Conservation (phyloP, 2,888 invertebrate genomes). For the Chamaedrilus cognettii region DNA sequence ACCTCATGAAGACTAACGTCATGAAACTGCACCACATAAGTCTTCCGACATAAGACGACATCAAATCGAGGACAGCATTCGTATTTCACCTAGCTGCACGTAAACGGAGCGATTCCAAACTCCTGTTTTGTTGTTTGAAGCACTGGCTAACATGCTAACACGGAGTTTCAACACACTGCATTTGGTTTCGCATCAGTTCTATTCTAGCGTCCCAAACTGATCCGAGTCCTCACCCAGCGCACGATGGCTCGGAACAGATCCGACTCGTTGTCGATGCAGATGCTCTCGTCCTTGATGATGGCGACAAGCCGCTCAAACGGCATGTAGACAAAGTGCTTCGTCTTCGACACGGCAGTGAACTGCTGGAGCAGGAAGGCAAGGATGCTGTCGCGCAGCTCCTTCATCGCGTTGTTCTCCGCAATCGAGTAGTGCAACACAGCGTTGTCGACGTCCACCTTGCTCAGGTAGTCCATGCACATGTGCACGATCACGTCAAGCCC, state of each 20-base stretch:
- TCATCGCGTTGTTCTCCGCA: slow-evolving; percentile 13
- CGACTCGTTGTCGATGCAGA: not conserved
- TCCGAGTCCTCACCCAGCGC: no score
- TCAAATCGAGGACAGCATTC: no score
- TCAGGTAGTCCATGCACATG: slow-evolving; percentile 38
- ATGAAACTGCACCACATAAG: no score
- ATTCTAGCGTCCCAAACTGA: no score
- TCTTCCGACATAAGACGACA: no score
- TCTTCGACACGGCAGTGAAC: not conserved
- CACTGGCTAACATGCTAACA: no score
- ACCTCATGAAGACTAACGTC: no score
- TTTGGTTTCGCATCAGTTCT: no score
- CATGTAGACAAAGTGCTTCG: slow-evolving; percentile 10
- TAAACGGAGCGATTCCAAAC: no score
- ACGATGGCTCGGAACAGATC: slow-evolving; percentile 5
- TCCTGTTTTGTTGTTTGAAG: no score
- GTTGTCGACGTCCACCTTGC: slow-evolving; percentile 36
- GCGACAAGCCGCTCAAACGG: slow-evolving; percentile 2
- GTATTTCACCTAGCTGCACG: no score
- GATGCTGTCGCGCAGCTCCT: slow-evolving; percentile 2
- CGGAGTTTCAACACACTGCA: no score
- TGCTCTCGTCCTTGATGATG: not conserved
- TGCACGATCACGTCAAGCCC: slow-evolving; percentile 37
- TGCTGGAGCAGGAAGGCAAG: not conserved
- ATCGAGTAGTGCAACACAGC: slow-evolving; percentile 27